Conservation (phyloP, 2,113 vertebrate species). For the Alces alces region DNA sequence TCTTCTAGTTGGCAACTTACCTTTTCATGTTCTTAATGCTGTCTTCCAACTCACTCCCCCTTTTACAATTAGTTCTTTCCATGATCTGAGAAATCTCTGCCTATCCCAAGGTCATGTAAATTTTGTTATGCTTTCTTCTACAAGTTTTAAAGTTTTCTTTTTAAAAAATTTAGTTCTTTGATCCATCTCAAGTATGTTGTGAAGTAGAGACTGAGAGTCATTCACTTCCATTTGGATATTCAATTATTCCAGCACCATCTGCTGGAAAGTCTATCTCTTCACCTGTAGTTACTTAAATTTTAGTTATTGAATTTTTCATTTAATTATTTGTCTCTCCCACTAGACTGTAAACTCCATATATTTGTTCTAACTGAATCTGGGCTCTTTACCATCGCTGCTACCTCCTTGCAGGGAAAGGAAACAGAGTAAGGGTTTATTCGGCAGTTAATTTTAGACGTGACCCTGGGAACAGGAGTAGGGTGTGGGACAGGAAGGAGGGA, state of each 20-base stretch:
- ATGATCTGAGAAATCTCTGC: not conserved
- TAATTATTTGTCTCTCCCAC: not conserved
- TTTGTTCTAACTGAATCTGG: not conserved
- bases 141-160: not conserved
- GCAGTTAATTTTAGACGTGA: not conserved
- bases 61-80: not conserved
- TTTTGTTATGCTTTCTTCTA: not conserved
- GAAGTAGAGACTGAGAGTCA: not conserved
- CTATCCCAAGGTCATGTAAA: not conserved
- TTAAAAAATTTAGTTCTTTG: not conserved
- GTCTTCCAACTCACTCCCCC: not conserved
- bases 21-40: not conserved
- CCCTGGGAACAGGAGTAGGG: not conserved
- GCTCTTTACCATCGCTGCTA: not conserved
- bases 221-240: not conserved
- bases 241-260: not conserved
- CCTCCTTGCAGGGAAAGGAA: not conserved
- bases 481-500: not conserved
- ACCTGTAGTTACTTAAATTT: slow-evolving; percentile 8
- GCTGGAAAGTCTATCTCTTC: slow-evolving; percentile 5
- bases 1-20: not conserved
- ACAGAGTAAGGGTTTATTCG: not conserved
- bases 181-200: not conserved
- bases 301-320: not conserved
- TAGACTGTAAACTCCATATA: not conserved